Percentiles rank a stretch among this genome's conserved stretches.
phyloP scores from a whole-genome alignment of 2,113 vertebrate species.

The Psammodynastes pulverulentus region DNA sequence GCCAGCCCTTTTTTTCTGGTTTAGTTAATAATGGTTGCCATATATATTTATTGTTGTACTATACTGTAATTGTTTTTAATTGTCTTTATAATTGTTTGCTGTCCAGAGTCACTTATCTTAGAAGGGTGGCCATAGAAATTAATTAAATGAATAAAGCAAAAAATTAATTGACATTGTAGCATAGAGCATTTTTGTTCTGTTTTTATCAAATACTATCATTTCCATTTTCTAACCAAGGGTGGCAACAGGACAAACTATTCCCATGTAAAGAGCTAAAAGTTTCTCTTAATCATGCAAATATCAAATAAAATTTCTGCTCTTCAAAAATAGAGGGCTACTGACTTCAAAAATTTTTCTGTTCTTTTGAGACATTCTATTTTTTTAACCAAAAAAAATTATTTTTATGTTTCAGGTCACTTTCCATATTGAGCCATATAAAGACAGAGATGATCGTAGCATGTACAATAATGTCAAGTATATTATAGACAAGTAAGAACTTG shows the following conservation, averaged over 20 bases:
- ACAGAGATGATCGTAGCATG: conserved; percentile 89
- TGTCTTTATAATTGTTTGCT: background rate
- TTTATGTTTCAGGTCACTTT: conserved; percentile 81
- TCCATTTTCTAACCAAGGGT: background rate
- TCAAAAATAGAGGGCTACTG: background rate
- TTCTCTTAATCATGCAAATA: background rate
- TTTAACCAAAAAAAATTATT: background rate
- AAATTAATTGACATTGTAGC: background rate
- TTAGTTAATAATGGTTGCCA: background rate
- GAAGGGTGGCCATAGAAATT: background rate
- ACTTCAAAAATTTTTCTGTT: background rate
- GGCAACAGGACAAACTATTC: background rate
- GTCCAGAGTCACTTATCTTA: background rate
- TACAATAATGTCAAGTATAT: conserved; percentile 89
- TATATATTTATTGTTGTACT: background rate
- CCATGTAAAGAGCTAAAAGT: background rate
- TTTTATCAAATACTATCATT: background rate
- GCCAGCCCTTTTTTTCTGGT: background rate
- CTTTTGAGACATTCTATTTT: background rate
- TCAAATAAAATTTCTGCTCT: background rate
- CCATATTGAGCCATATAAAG: conserved; percentile 94
- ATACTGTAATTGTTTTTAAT: background rate
- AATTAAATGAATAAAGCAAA: background rate
- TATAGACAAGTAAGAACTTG: conserved; percentile 84
- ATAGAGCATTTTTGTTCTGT: background rate